Conservation (phyloP, 1,140 invertebrate genomes). For the Trinorchestia longiramus region DNA sequence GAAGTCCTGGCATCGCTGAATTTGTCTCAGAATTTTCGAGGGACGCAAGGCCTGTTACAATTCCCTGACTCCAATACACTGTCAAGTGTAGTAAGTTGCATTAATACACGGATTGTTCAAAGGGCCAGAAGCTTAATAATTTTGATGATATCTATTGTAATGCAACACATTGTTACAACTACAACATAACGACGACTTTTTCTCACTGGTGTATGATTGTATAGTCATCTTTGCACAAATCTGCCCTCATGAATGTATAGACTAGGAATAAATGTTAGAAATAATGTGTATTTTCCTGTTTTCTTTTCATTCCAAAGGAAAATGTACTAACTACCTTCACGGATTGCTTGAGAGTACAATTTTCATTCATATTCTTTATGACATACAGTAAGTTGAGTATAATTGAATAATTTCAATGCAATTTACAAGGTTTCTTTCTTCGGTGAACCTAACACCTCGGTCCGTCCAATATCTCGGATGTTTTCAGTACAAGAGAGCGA, state of each 20-base stretch:
- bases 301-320: not conserved
- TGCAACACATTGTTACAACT: not conserved
- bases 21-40: not conserved
- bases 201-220: not conserved
- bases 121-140: not conserved
- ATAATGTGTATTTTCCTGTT: not conserved
- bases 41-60: not conserved
- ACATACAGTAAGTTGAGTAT: not conserved
- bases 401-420: not conserved
- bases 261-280: not conserved
- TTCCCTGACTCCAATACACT: not conserved
- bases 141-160: not conserved
- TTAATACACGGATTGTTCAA: not conserved
- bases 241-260: not conserved
- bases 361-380: not conserved
- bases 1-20: not conserved
- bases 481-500: not conserved
- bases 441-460: not conserved
- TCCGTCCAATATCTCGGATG: constrained; percentile 13
- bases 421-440: not conserved
- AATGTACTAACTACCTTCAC: not conserved
- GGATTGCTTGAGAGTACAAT: not conserved
- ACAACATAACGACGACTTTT: too few relatives aligned
- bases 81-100: not conserved
- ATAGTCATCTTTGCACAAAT: not conserved